Evolutionary conservation across 1,140 invertebrate genomes (phyloP), one percentile per base, ranked within the genome.

Genomic region (Drosophila bocqueti): DNA sequence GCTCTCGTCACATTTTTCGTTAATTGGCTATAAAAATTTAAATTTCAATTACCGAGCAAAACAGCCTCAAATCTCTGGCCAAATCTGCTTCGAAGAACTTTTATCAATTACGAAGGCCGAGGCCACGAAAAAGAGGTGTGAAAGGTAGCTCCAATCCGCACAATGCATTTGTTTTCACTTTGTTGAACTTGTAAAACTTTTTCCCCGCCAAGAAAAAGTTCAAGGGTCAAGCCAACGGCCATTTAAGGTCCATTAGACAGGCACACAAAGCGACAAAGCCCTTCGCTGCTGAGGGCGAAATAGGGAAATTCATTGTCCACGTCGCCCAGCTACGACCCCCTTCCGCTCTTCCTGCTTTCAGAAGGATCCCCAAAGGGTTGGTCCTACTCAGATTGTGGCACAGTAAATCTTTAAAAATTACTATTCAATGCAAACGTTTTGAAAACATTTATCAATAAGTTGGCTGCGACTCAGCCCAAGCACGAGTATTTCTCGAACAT

Each of bases 381-480:
- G 59, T 18, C 36, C 40, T 57, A 26, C 77, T 71, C 54, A 64
- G 79, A 74, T 91, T 89, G 79, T 54, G 34, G 36, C 8, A 34
- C 68, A 73, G 67, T 92, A 92, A 92, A 92, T 92, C 91, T 92
- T 91, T 73, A 92, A 92, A 92, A 92, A 92, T 92, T 82, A 82
- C 83, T 79, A 79, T 91, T 91, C 83, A 91, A 89, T 91, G 91
- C 76, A 78, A 82, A 83, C 79, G 79, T 91, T 92, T 83, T 83
- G 54, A 79, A 87, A 84, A 90, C 83, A 89, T 91, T 90, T 81
- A 92, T 92, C 90, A 92, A 92, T 81, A 75, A 66, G 78, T 79
- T 81, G 55, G 66, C 76, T 63, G 15, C 42, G 31, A 71, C 45
- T 73, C 57, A 43, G 21, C 38, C 50, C 66, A 52, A 68, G 52